Conservation (phyloP, 2,888 invertebrate genomes). For the Masnerella sp. region DNA sequence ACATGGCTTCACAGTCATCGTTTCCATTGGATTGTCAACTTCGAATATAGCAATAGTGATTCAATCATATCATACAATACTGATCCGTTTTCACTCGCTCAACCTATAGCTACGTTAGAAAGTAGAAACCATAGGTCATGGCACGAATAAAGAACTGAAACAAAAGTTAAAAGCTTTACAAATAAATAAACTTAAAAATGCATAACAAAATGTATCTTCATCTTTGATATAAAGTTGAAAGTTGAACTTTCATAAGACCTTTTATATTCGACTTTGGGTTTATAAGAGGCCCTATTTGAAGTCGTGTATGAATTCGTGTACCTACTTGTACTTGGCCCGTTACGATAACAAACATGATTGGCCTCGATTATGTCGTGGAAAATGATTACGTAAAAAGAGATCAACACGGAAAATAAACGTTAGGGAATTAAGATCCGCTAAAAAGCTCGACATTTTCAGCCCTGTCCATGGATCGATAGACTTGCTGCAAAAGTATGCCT, state of each 20-base stretch:
- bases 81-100: constrained; percentile 41
- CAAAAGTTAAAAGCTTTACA: constrained; percentile 15
- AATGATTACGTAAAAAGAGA: constrained; percentile 40
- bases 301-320: constrained; percentile 4
- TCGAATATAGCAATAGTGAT: constrained; percentile 31
- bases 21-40: constrained; percentile 54
- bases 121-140: constrained; percentile 3
- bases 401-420: constrained; percentile 39
- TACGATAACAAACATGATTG: constrained; percentile 30
- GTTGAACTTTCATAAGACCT: not conserved
- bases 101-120: constrained; percentile 4
- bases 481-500: constrained; percentile 71
- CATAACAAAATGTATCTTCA: not conserved
- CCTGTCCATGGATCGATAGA: constrained; percentile 75
- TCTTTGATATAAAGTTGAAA: not conserved
- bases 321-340: constrained; percentile 30
- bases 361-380: constrained; percentile 29
- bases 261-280: too few relatives aligned
- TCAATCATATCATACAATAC: constrained; percentile 41
- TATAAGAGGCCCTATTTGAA: too few relatives aligned
- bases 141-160: constrained; percentile 27
- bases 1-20: constrained; percentile 45
- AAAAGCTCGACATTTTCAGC: constrained; percentile 74
- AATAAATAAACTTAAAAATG: not conserved
- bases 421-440: constrained; percentile 65